Evolutionary conservation across 2,888 invertebrate species (phyloP).

Genomic region (Campoplex capitator): DNA sequence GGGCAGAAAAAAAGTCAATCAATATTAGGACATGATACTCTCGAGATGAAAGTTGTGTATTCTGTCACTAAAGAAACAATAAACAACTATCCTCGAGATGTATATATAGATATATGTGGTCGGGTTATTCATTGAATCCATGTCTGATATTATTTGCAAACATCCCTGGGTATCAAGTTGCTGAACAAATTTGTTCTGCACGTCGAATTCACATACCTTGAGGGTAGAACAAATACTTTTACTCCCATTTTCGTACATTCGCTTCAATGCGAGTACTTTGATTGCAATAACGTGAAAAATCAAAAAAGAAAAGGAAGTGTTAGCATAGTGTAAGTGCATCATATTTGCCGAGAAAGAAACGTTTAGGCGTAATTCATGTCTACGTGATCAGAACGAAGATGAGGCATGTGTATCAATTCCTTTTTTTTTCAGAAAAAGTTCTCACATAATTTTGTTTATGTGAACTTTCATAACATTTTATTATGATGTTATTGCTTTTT

Average conservation of each 20-base stretch:
- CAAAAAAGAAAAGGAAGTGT: background rate
- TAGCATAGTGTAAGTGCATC: background rate
- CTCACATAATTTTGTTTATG: background rate
- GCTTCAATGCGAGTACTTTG: background rate
- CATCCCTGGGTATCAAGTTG: background rate
- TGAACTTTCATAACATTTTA: background rate
- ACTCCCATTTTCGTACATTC: background rate
- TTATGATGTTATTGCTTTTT: background rate
- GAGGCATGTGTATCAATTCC: background rate
- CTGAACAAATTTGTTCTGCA: slow-evolving; percentile 27
- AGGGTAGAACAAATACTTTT: slow-evolving; percentile 16
- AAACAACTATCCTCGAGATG: slow-evolving; percentile 33
- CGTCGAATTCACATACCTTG: background rate
- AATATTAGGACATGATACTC: slow-evolving; percentile 41
- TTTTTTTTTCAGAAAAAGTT: background rate
- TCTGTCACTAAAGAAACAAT: slow-evolving; percentile 32
- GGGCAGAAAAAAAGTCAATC: slow-evolving; percentile 44
- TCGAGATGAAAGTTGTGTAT: slow-evolving; percentile 47
- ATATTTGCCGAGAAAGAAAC: too few species aligned
- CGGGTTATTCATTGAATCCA: background rate
- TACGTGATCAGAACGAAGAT: background rate
- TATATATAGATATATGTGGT: background rate
- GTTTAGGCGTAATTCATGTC: background rate
- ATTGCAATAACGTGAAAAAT: background rate
- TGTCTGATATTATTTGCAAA: background rate